Conservation (phyloP, 2,888 invertebrate genomes). For the Rosalia funebris region DNA sequence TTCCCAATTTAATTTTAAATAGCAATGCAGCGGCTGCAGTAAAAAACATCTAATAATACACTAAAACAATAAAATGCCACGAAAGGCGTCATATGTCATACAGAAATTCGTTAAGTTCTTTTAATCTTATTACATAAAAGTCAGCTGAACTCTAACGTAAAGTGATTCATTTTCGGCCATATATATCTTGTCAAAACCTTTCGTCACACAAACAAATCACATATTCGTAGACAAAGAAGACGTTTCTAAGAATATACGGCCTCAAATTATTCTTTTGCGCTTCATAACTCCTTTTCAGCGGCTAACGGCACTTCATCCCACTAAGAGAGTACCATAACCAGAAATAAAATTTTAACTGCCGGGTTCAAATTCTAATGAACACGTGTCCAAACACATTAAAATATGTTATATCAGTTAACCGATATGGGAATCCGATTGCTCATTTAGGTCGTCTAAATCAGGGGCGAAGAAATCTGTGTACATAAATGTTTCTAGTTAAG, state of each 20-base stretch:
- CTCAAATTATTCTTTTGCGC: slow-evolving; percentile 36
- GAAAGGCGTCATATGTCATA: slow-evolving; percentile 36
- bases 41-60: slow-evolving; percentile 20
- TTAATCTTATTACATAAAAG: slow-evolving; percentile 46
- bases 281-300: slow-evolving; percentile 33
- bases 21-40: slow-evolving; percentile 5
- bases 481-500: slow-evolving; percentile 20
- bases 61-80: slow-evolving; percentile 27
- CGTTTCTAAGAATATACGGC: slow-evolving; percentile 43
- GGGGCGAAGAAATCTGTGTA: slow-evolving; percentile 33
- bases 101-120: slow-evolving; percentile 41
- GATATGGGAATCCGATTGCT: slow-evolving; percentile 34
- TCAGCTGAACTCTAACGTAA: slow-evolving; percentile 39
- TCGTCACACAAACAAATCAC: slow-evolving; percentile 45
- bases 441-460: slow-evolving; percentile 34
- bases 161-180: slow-evolving; percentile 47
- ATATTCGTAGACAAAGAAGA: slow-evolving; percentile 40
- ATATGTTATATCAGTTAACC: slow-evolving; percentile 29
- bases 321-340: slow-evolving; percentile 28
- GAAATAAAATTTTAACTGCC: slow-evolving; percentile 34
- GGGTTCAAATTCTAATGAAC: slow-evolving; percentile 35
- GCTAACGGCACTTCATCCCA: slow-evolving; percentile 21
- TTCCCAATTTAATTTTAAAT: slow-evolving; percentile 8
- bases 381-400: slow-evolving; percentile 41
- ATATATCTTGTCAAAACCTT: slow-evolving; percentile 47